Conservation (phyloP, 30 jellyfish, hydroid and myxozoan genomes). For the Morbakka virulenta region DNA sequence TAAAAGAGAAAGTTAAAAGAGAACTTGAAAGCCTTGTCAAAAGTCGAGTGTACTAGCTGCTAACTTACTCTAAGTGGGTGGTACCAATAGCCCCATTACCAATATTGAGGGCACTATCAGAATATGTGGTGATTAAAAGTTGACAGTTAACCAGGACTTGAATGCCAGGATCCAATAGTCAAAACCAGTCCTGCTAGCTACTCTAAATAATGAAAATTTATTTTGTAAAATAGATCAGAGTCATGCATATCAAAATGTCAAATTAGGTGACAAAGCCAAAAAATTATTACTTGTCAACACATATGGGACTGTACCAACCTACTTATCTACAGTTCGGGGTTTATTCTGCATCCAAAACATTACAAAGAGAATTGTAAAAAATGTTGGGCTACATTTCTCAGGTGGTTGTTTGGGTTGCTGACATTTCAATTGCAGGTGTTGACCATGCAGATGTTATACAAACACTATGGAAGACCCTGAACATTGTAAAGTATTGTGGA, state of each 20-base stretch:
- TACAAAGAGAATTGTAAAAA: constrained; percentile 42
- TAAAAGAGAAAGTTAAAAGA: too few species aligned
- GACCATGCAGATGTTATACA: constrained; percentile 3
- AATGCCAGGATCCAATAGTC: constrained; percentile 43
- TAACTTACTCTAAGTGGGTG: too few species aligned
- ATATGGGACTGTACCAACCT: constrained; percentile 46
- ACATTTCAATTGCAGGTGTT: constrained; percentile 35
- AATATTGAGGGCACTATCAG: constrained; percentile 40
- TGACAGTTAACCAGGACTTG: constrained; percentile 34
- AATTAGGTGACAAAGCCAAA: constrained; percentile 40
- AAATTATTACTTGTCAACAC: constrained; percentile 37
- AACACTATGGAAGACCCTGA: constrained; percentile 4
- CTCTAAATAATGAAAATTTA: constrained; percentile 31
- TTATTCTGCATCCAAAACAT: constrained; percentile 52
- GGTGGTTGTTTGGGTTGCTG: constrained; percentile 25
- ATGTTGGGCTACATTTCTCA: constrained; percentile 23
- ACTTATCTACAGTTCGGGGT: constrained; percentile 59
- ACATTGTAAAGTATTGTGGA: too few species aligned
- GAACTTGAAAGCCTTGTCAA: constrained; percentile 38
- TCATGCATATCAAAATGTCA: constrained; percentile 55
- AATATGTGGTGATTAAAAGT: constrained; percentile 47
- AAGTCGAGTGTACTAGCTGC: not conserved
- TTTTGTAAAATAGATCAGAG: constrained; percentile 26
- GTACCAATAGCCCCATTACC: too few species aligned
- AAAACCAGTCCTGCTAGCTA: constrained; percentile 13